Evolutionary conservation across 2,888 invertebrate species (phyloP).

Genomic region (Sesamia inferens): DNA sequence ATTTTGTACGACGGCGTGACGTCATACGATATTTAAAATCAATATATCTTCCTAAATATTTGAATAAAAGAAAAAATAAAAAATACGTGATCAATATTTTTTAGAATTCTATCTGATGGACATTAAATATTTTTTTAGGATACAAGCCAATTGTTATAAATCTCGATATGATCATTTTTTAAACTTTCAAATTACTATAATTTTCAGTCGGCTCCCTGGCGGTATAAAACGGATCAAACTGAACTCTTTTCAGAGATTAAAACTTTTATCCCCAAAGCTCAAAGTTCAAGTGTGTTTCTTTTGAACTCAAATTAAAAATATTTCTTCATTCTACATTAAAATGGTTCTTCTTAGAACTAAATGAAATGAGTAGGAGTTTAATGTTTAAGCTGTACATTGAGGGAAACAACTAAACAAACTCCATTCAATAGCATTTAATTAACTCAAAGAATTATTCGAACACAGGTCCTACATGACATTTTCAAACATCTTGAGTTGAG

Average conservation of each 20-base stretch:
- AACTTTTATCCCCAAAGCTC: constrained; percentile 38
- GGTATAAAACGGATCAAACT: constrained; percentile 25
- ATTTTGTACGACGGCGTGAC: no score
- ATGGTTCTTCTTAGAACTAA: background rate
- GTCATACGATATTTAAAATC: no score
- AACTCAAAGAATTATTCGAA: no score
- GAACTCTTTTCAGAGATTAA: constrained; percentile 47
- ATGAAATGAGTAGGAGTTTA: background rate
- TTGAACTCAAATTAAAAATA: constrained; percentile 51
- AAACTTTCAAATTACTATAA: background rate
- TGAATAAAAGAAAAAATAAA: no score
- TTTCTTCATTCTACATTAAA: constrained; percentile 13
- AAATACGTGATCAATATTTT: no score
- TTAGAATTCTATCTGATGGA: no score
- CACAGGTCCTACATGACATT: no score
- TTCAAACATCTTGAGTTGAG: no score
- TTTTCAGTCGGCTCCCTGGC: background rate
- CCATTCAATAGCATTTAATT: no score
- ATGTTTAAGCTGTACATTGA: background rate
- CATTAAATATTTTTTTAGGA: no score
- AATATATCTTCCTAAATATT: no score
- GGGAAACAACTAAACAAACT: background rate
- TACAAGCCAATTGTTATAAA: no score
- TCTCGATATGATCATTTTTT: background rate
- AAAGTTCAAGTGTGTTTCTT: constrained; percentile 44